Evolutionary conservation across 2,888 invertebrate genomes (phyloP), one percentile per base, ranked within the genome.

Genomic region (Eristalinus aeneus): DNA sequence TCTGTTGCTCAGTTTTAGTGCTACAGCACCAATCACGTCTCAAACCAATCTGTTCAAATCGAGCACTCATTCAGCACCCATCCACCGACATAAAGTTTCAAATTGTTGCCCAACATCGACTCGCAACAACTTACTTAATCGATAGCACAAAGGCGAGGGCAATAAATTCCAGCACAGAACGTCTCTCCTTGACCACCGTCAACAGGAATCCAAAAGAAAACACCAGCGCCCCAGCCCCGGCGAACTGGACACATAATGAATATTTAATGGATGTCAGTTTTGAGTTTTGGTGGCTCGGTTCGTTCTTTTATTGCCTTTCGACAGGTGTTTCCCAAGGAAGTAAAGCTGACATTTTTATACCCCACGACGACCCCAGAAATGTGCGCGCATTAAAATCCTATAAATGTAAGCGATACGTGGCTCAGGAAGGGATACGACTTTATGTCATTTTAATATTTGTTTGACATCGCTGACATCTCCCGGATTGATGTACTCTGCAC

Each of bases 311-410:
- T 60, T 27, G 53, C 76, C 11, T 34, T 32, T 16, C 31, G 68
- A 76, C 76, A 76, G 68, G 76, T 76, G 76, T 68, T 68, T 68
- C 53, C 53, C 61, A 76, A 53, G 68, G 68, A 76, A 61, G 68
- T 54, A 32, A 54, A 53, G 16, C 27, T 76, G 76, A 61, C 76
- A 76, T 68, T 76, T 74, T 75, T 75, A 67, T 60, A 10, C 54
- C 46, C 36, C 58, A 23, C 46, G 39, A 22, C 46, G 53, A 22
- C 23, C 31, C 75, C 61, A 46, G 22, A 61, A 67, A 61, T 61
- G 58, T 22, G 68, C 61, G 39, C 53, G 36, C 61, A 76, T 76
- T 76, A 76, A 76, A 76, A 46, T 54, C 76, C 53, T 68, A 76
- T 76, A 68, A 76, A 76, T 68, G 68, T 76, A 76, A 68, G 36